Base-by-base conservation (phyloP, 2,113 vertebrate species). In the Xenus cinereus region DNA sequence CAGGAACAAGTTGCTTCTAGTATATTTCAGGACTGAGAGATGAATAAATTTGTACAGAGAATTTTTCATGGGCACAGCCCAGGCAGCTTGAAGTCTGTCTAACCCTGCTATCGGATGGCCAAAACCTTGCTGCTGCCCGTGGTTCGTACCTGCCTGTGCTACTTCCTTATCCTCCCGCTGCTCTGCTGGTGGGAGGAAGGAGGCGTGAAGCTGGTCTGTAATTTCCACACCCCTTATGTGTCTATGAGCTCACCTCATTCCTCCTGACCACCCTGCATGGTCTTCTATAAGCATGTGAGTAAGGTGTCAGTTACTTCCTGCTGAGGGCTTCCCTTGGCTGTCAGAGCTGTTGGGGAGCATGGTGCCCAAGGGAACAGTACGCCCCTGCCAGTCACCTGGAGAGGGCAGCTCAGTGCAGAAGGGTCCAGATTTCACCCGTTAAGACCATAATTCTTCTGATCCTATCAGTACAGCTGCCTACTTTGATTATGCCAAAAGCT, bases 61-160 rank as follows among this genome's bases (percentile, higher is more conserved):
- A 20, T 21, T 60, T 83, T 43, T 86, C 39, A 32, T 39, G 30
- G 12, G 41, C 19, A 30, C 24, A 45, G 67, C 30, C 12, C 45
- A 17, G 35, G 78, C 74, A 85, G 33, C 21, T 30, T 23, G 77
- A 19, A 46, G 17, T 63, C 32, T 45, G 27, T 57, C 46, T 62
- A 37, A n/a, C 24, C 22, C 19, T 4, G 2, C 14, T 62, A 28
- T 13, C 37, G 72, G 56, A 20, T 19, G 26, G 45, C 21, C 27
- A 35, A 80, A 62, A 16, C 41, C 1, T 0, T 71, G 59, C 37
- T 57, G 54, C n/a, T 67, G 30, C 51, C 51, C 0, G 0, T 24
- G 66, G n/a, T 54, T 2, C 0, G 3, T 14, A 39, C 23, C 30
- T 51, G 23, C 24, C 18, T 24, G 0, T 37, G 41, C 43, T 76